Conservation (phyloP, 2,888 invertebrate genomes). For the Hydriomena furcata region DNA sequence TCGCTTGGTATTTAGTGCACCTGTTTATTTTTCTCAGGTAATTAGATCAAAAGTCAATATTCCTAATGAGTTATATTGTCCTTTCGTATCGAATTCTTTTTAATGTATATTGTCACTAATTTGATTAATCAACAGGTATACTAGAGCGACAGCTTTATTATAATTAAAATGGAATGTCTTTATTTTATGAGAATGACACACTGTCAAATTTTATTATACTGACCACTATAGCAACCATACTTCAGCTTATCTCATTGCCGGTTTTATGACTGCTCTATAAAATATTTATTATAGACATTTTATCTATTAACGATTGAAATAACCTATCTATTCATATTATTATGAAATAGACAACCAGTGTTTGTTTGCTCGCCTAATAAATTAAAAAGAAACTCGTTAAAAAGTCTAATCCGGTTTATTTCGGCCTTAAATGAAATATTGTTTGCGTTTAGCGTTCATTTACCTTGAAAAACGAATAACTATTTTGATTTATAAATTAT, state of each 20-base stretch:
- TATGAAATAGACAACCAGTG: slow-evolving; percentile 67
- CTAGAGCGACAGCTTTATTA: slow-evolving; percentile 32
- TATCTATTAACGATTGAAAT: slow-evolving; percentile 72
- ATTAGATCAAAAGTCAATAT: slow-evolving; percentile 11
- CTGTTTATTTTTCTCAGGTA: slow-evolving; percentile 10
- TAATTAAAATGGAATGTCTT: slow-evolving; percentile 40
- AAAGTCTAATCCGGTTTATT: slow-evolving; percentile 61
- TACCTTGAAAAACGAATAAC: slow-evolving; percentile 78
- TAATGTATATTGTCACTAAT: slow-evolving; percentile 15
- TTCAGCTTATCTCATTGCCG: slow-evolving; percentile 54
- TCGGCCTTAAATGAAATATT: slow-evolving; percentile 71
- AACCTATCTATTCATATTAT: slow-evolving; percentile 68
- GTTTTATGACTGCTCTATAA: slow-evolving; percentile 76
- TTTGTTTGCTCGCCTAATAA: slow-evolving; percentile 65
- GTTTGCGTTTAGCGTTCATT: slow-evolving; percentile 69
- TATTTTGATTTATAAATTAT: slow-evolving; percentile 67
- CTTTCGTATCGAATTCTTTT: not conserved
- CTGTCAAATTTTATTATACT: slow-evolving; percentile 73
- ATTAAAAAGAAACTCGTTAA: slow-evolving; percentile 61
- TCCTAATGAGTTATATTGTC: slow-evolving; percentile 12
- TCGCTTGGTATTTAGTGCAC: slow-evolving; percentile 1
- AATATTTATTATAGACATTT: slow-evolving; percentile 69
- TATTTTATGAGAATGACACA: slow-evolving; percentile 61
- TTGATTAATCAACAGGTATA: slow-evolving; percentile 35
- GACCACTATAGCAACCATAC: slow-evolving; percentile 44